Evolutionary conservation across 2,888 invertebrate species (phyloP), one percentile per base, ranked within the genome.

Genomic region (Malthinus flaveolus): DNA sequence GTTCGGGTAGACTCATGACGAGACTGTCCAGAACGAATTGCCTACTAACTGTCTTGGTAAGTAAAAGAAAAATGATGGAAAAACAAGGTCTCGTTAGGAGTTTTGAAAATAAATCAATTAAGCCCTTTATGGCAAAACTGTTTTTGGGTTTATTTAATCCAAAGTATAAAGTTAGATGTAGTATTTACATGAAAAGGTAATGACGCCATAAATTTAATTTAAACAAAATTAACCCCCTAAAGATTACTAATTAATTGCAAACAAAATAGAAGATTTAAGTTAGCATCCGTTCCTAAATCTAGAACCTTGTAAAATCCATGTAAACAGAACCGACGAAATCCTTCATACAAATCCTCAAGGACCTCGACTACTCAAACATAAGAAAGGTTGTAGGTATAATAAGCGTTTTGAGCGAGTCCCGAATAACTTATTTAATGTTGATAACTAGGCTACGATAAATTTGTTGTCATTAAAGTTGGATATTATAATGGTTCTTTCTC

Each of bases 381-480:
- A 48, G 39, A 47, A 54, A 33, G 54, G 23, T 23, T 23, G 39
- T 54, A n/a, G n/a, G n/a, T n/a, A 48, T 15, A 54, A 42, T 42
- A 42, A 55, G 42, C 13, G 49, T 55, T 46, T 55, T 34, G 49
- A 46, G 45, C n/a, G 50, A 15, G 49, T 45, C 53, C 49, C 34
- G 36, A 54, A 61, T 64, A 59, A 53, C 59, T 59, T 59, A 64
- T 64, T 64, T 62, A 64, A 64, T 56, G 56, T 61, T 66, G 67
- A 66, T 68, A 68, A 64, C 65, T 56, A 23, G 23, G 56, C 51
- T 49, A 63, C 69, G 70, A 72, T 72, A 70, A 72, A 71, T 70
- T 68, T 65, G 64, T 64, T 68, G 70, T 71, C 68, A 66, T 70
- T 71, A 65, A 60, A 56, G 49, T 49, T 49, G 63, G 67, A 70